Conservation (phyloP, 2,797 vertebrate species). For the Heterohyrax brucei region DNA sequence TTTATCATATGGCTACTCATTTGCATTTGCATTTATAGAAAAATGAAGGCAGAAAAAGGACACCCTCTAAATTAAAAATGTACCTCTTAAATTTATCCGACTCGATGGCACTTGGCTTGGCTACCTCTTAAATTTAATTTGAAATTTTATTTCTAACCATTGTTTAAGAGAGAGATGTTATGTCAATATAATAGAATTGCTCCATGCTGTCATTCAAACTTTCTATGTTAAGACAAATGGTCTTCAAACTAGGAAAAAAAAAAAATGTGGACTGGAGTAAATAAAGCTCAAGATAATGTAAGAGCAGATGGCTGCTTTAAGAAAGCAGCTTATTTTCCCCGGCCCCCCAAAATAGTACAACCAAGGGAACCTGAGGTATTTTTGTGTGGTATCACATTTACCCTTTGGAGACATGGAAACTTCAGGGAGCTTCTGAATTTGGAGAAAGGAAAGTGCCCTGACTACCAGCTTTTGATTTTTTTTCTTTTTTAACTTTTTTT, state of each 20-base stretch:
- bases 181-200: not conserved
- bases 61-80: constrained; percentile 13
- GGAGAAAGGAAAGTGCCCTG: not conserved
- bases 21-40: not conserved
- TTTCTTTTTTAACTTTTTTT: too few species aligned
- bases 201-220: constrained; percentile 13
- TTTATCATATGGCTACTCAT: not conserved
- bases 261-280: not conserved
- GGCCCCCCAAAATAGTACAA: not conserved
- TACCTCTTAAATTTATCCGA: not conserved
- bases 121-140: constrained; percentile 11
- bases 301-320: constrained; percentile 27
- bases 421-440: not conserved
- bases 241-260: constrained; percentile 17
- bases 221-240: constrained; percentile 49
- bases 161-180: not conserved
- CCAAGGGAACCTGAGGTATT: not conserved
- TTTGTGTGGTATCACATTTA: not conserved
- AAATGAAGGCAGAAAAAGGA: not conserved
- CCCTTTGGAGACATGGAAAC: not conserved
- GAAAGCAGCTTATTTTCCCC: constrained; percentile 58
- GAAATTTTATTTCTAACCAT: constrained; percentile 8
- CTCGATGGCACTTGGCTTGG: too few species aligned
- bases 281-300: constrained; percentile 26
- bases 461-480: too few species aligned